These are phyloP conservation scores for Murina feae DNA, from an alignment of 2,113 vertebrate species.

Conservation along the genomic window DNA sequence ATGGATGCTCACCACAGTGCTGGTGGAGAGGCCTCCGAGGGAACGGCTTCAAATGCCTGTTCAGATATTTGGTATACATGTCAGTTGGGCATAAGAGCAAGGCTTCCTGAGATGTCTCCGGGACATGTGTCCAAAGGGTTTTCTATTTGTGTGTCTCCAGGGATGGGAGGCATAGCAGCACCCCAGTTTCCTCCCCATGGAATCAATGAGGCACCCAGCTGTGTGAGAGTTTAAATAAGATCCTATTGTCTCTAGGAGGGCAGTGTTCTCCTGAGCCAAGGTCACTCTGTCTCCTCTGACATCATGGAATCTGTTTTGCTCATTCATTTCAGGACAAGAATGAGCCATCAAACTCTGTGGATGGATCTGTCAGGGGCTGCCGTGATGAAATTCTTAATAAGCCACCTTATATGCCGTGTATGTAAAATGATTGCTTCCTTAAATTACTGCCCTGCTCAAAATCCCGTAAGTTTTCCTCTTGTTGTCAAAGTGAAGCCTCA, in stretches of 20 bases:
- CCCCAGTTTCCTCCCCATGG: not conserved
- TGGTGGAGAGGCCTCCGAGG: not conserved
- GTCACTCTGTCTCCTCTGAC: not conserved
- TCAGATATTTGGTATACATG: not conserved
- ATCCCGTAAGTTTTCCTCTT: not conserved
- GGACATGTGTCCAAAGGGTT: not conserved
- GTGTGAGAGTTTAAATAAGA: not conserved
- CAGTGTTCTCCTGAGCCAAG: not conserved
- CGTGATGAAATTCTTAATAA: constrained; percentile 67
- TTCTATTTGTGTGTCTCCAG: not conserved
- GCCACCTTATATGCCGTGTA: constrained; percentile 92
- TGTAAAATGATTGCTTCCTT: constrained; percentile 56
- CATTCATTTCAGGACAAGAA: constrained; percentile 91
- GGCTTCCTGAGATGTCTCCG: not conserved
- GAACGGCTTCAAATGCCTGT: not conserved
- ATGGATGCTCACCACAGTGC: not conserved
- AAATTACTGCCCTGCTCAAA: not conserved
- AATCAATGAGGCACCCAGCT: not conserved
- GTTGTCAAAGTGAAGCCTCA: not conserved
- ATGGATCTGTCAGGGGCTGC: constrained; percentile 85
- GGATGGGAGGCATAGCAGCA: not conserved
- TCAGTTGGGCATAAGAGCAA: not conserved
- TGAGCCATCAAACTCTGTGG: constrained; percentile 90
- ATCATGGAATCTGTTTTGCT: not conserved
- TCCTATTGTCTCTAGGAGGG: not conserved